Conservation (phyloP, 2,797 vertebrate genomes). For the Streptopelia turtur region DNA sequence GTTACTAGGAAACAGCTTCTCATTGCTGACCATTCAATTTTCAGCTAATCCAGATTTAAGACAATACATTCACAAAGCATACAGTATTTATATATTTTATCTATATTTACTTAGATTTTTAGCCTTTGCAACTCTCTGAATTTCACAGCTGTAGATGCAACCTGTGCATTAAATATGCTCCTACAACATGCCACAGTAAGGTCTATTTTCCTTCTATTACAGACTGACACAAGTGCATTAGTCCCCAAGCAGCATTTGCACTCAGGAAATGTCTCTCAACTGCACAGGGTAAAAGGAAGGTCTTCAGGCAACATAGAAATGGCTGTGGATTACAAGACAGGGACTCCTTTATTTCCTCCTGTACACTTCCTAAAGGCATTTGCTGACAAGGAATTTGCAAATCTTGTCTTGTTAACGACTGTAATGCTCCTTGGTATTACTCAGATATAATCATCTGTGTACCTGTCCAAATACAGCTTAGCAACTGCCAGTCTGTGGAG, state of each 20-base stretch:
- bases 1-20: not conserved
- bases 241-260: slow-evolving; percentile 36
- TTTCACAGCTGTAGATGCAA: not conserved
- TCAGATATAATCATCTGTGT: slow-evolving; percentile 19
- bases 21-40: not conserved
- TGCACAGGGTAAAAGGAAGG: slow-evolving; percentile 39
- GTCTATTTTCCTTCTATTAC: slow-evolving; percentile 35
- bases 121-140: not conserved
- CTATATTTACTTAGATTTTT: not conserved
- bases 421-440: slow-evolving; percentile 10
- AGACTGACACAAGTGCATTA: slow-evolving; percentile 62
- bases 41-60: not conserved
- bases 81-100: not conserved
- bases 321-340: slow-evolving; percentile 71
- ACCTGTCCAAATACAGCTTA: slow-evolving; percentile 34
- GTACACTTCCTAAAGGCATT: slow-evolving; percentile 57
- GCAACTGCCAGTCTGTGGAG: not conserved
- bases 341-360: slow-evolving; percentile 47
- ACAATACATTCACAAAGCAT: not conserved
- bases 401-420: slow-evolving; percentile 24
- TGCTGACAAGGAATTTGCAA: slow-evolving; percentile 69
- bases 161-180: not conserved
- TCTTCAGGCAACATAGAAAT: slow-evolving; percentile 68
- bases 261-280: slow-evolving; percentile 77
- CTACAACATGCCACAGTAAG: not conserved